These are phyloP conservation scores for Schizaphis graminum DNA, from an alignment of 2,888 invertebrate species.

Conservation along the genomic window DNA sequence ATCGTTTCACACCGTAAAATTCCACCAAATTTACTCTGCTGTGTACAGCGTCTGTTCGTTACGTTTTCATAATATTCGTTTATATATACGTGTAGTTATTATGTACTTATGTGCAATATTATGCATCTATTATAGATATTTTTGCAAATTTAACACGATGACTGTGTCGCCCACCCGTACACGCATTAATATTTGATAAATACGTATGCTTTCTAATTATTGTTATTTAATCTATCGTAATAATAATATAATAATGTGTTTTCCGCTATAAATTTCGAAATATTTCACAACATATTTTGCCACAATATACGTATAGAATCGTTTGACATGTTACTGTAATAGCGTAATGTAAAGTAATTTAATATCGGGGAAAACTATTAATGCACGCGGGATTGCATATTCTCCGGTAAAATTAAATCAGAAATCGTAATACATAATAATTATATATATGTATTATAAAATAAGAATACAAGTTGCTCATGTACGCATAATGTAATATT, in stretches of 20 bases:
- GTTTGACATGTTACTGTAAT: background rate
- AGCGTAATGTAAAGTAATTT: background rate
- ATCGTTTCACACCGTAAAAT: background rate
- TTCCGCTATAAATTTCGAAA: background rate
- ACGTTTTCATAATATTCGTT: background rate
- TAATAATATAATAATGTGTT: background rate
- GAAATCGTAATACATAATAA: background rate
- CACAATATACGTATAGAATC: background rate
- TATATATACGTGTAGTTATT: no score
- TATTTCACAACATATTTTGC: background rate
- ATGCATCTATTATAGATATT: background rate
- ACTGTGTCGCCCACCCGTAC: rapidly evolving
- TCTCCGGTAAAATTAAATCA: background rate
- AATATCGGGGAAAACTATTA: background rate
- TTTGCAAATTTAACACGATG: background rate
- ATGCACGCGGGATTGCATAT: background rate
- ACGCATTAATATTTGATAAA: background rate
- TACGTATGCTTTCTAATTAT: background rate
- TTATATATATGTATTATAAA: background rate
- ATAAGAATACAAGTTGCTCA: background rate
- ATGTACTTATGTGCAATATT: background rate
- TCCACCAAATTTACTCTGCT: background rate
- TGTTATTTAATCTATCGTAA: background rate
- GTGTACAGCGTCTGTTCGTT: background rate
- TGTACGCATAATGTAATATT: background rate